A percentile compares a stretch with the other conserved stretches of the same genome.
phyloP scores from a whole-genome alignment of 2,113 vertebrate genomes.

The Xyrauchen texanus region DNA sequence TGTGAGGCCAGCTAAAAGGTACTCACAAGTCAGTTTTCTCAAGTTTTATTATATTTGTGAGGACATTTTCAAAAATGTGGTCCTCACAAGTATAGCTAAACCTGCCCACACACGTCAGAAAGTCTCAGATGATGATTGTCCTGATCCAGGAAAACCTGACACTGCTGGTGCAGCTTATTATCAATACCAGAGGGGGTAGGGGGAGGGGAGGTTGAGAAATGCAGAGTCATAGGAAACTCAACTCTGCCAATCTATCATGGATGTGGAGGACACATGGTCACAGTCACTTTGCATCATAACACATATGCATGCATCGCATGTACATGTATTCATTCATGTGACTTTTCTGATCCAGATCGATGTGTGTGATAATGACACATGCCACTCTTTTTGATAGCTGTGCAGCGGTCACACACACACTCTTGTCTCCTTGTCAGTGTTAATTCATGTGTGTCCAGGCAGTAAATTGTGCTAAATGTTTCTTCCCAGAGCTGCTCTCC shows the following conservation, averaged over 20 bases:
- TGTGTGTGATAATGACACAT: neutral
- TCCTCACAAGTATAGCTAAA: no score
- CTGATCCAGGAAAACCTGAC: constrained; percentile 45
- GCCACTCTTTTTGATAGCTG: neutral
- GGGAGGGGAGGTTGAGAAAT: constrained; percentile 10
- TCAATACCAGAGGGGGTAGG: constrained; percentile 34
- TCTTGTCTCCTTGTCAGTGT: no score
- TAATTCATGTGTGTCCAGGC: no score
- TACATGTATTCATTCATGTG: neutral
- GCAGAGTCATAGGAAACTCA: constrained; percentile 56
- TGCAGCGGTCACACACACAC: neutral
- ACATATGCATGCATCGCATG: neutral
- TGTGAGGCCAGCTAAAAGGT: no score
- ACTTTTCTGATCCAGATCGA: neutral
- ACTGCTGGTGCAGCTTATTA: constrained; percentile 37
- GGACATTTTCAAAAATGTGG: no score
- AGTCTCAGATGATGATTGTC: constrained; percentile 26
- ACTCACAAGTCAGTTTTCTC: no score
- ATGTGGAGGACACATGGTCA: neutral
- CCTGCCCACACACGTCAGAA: neutral
- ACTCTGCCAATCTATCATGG: constrained; percentile 45
- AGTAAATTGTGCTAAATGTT: neutral
- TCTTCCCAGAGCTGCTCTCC: neutral
- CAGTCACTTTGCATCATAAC: neutral
- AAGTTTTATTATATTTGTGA: no score